Percentiles rank a stretch among this genome's conserved stretches.
These are phyloP conservation scores for Chelonus insularis DNA, from an alignment of 1,140 invertebrate species.

Conservation along the genomic window DNA sequence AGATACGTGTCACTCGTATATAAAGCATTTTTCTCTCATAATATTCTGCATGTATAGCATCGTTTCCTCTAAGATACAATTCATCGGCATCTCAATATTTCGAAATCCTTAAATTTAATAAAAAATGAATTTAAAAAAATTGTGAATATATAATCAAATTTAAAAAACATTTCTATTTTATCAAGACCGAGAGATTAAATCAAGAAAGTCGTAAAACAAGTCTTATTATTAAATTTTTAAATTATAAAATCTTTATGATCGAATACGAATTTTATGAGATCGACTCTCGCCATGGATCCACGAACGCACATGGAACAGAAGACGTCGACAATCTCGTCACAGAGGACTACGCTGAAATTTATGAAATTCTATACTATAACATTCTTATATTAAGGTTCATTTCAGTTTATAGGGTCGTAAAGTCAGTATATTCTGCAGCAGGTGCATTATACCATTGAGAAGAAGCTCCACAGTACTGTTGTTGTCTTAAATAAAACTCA, in stretches of 20 bases:
- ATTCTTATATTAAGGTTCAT: conserved; percentile 50
- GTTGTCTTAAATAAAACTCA: conserved; percentile 26
- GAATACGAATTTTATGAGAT: conserved; percentile 12
- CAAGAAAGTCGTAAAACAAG: too few species aligned
- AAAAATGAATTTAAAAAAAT: too few species aligned
- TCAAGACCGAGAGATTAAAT: too few species aligned
- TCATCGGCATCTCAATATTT: too few species aligned
- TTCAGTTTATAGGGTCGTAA: conserved; percentile 50
- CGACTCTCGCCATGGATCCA: not conserved
- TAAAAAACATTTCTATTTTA: too few species aligned
- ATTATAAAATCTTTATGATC: conserved; percentile 7
- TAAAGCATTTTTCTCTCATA: too few species aligned
- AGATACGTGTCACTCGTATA: too few species aligned
- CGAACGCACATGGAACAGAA: not conserved
- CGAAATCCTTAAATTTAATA: too few species aligned
- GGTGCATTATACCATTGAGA: conserved; percentile 43
- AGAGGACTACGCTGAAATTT: conserved; percentile 36
- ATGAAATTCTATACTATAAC: conserved; percentile 47
- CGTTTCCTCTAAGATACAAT: too few species aligned
- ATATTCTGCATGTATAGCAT: too few species aligned
- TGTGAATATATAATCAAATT: too few species aligned
- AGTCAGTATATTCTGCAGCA: conserved; percentile 35
- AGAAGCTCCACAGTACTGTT: conserved; percentile 11
- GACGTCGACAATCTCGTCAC: conserved; percentile 1
- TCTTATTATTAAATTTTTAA: too few species aligned